phyloP scores from a whole-genome alignment of 2,113 vertebrate species.

The Aphelocoma coerulescens region DNA sequence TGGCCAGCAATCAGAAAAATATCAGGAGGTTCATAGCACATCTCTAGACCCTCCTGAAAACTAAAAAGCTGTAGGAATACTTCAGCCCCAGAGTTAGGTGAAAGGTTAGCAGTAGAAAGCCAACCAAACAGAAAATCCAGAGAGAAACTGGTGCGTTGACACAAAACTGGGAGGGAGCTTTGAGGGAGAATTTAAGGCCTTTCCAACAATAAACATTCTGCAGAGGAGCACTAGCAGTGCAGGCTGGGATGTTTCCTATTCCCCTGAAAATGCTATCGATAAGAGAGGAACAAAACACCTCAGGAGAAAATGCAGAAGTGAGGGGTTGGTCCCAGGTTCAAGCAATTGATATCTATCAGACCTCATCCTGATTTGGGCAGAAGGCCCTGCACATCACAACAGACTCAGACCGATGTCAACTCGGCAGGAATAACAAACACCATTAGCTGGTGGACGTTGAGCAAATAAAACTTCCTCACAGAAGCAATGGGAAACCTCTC shows the following conservation, averaged over 20 bases:
- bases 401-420: not conserved
- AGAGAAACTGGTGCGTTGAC: not conserved
- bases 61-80: not conserved
- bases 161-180: not conserved
- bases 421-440: not conserved
- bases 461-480: not conserved
- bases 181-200: not conserved
- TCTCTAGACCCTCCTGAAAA: not conserved
- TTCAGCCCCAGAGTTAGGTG: not conserved
- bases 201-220: not conserved
- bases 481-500: not conserved
- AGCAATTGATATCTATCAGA: not conserved
- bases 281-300: not conserved
- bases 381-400: not conserved
- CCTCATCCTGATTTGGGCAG: not conserved
- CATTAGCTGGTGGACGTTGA: not conserved
- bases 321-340: not conserved
- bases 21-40: not conserved
- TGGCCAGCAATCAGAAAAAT: not conserved
- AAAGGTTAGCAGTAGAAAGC: not conserved
- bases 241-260: not conserved
- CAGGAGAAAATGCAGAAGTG: not conserved
- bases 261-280: not conserved
- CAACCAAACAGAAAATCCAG: not conserved
- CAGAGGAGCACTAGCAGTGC: fast-evolving